Evolutionary conservation across 2,797 vertebrate species (phyloP), one percentile per base, ranked within the genome.

Genomic region (Spinus olivaceus): DNA sequence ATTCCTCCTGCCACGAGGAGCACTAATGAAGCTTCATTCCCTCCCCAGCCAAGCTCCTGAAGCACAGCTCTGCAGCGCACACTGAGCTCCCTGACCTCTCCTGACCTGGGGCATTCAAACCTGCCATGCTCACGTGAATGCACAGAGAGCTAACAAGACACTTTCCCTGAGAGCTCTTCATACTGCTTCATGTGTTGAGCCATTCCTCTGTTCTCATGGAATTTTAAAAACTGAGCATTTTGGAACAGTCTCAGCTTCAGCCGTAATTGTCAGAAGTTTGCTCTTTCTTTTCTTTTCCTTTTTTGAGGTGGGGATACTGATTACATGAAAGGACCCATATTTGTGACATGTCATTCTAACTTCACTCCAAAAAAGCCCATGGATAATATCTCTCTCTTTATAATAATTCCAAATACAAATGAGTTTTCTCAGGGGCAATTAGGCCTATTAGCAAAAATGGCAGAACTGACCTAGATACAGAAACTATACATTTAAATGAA

Each of bases 401-500:
- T 14, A 91, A 51, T 21, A 91, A 81, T 69, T 92, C 42, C 85
- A 91, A 90, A 88, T 74, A 86, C 72, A 90, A 96, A 81, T 4
- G 1, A 83, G 66, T 90, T 90, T 76, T 90, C 85, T 95, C 82
- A 83, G 41, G 42, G 76, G 73, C 61, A 95, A 90, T 86, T 83
- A 94, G 59, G 30, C 54, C 69, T 92, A 88, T 81, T 72, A 81
- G 69, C 57, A 92, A 87, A 94, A 94, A 65, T 59, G 46, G 50
- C 65, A 94, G 53, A 86, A 54, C 28, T 90, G 82, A 96, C 93
- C 94, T 81, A 92, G 50, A 94, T 81, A 92, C 10, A 83, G 39
- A 46, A 91, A 71, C 56, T 19, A 44, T 67, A 90, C 25, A 41
- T 37, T 59, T 86, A 63, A 76, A 81, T 33, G 47, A 63, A 74